Conservation (phyloP, 2,888 invertebrate species). For the Pammene aurita region DNA sequence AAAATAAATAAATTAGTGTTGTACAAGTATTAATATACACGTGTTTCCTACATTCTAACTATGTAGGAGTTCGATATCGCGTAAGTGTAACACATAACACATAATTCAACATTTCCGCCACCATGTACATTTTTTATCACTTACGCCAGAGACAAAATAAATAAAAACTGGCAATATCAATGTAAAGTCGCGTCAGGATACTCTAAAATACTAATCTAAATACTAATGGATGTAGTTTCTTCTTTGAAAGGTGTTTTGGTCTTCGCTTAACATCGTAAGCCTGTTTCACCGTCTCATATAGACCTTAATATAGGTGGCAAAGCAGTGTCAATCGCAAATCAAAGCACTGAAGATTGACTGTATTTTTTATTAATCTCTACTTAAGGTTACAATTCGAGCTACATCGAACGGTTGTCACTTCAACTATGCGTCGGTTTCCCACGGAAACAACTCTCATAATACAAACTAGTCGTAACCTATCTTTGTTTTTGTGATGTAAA, state of each 20-base stretch:
- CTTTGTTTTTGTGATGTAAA: constrained; percentile 31
- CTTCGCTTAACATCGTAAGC: too few relatives aligned
- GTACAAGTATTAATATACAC: neutral
- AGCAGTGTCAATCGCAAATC: too few relatives aligned
- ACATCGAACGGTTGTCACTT: constrained; percentile 32
- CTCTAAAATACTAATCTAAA: too few relatives aligned
- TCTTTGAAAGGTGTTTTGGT: too few relatives aligned
- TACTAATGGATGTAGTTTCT: too few relatives aligned
- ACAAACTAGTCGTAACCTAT: constrained; percentile 3
- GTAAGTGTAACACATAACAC: neutral
- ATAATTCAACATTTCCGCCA: constrained; percentile 31
- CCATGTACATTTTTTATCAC: constrained; percentile 35
- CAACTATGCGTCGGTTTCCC: constrained; percentile 28
- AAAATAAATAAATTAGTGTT: too few relatives aligned
- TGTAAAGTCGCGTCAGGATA: too few relatives aligned
- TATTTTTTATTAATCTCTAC: neutral
- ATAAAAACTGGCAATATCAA: neutral
- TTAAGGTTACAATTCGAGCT: constrained; percentile 14
- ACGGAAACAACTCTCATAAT: constrained; percentile 29
- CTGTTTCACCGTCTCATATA: too few relatives aligned
- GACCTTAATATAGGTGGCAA: too few relatives aligned
- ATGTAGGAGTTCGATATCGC: constrained; percentile 16
- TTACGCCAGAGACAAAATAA: neutral
- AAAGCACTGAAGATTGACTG: neutral
- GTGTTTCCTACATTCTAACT: constrained; percentile 1